Evolutionary conservation across 2,797 vertebrate genomes (phyloP).

Genomic region (Microctenopoma steveboyesi): DNA sequence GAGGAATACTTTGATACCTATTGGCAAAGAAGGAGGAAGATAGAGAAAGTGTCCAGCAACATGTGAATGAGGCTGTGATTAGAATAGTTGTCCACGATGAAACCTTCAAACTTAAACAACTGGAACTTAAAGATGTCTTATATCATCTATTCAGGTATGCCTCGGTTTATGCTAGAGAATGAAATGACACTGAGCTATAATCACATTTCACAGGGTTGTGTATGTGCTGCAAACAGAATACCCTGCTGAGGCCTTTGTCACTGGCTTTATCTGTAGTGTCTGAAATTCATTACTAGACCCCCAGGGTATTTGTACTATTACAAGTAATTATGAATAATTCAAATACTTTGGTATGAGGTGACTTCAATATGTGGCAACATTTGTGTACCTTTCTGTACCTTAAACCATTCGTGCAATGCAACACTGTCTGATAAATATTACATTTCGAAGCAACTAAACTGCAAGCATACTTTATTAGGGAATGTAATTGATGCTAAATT

Average conservation of each 20-base stretch:
- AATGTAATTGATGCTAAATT: no score
- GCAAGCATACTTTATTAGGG: no score
- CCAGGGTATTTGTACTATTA: conserved; percentile 14
- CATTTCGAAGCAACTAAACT: no score
- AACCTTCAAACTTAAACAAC: conserved; percentile 52
- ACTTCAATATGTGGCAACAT: conserved; percentile 11
- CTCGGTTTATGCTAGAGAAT: conserved; percentile 8
- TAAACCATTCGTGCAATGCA: neutral
- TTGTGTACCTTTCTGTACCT: neutral
- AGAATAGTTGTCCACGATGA: conserved; percentile 41
- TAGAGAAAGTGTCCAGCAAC: conserved; percentile 55
- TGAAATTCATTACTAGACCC: conserved; percentile 32
- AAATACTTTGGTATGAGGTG: conserved; percentile 7
- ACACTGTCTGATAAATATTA: neutral
- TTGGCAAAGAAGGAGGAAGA: conserved; percentile 64
- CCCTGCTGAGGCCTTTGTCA: conserved; percentile 7
- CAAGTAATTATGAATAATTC: conserved; percentile 39
- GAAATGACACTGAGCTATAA: conserved; percentile 23
- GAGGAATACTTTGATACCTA: conserved; percentile 69
- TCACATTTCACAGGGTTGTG: conserved; percentile 28
- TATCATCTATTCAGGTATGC: conserved; percentile 11
- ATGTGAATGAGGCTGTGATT: conserved; percentile 51
- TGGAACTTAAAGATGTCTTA: conserved; percentile 25
- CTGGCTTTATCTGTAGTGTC: conserved; percentile 26
- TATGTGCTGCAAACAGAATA: conserved; percentile 28